phyloP scores from a whole-genome alignment of 1,140 invertebrate genomes.

The Drosophila micromelanica region DNA sequence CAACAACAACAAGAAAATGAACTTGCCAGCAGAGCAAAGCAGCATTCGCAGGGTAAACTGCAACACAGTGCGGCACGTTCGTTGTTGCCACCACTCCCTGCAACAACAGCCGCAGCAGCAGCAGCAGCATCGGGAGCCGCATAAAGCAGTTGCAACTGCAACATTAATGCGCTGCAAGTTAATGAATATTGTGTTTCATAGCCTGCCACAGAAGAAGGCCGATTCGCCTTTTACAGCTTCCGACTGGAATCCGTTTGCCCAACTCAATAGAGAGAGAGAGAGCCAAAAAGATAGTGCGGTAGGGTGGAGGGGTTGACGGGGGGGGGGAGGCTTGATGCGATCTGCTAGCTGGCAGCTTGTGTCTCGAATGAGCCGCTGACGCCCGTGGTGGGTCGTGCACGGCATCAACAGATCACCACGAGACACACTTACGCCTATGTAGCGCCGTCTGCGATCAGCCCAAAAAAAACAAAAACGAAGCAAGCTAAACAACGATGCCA shows the following conservation, averaged over 20 bases:
- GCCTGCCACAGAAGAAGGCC: slow-evolving; percentile 65
- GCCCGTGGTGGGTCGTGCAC: slow-evolving; percentile 65
- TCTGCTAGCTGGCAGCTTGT: slow-evolving; percentile 9
- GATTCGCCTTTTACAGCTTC: slow-evolving; percentile 73
- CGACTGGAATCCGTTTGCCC: slow-evolving; percentile 74
- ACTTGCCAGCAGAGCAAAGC: slow-evolving; percentile 46
- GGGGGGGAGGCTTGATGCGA: background rate
- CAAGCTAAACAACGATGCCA: background rate
- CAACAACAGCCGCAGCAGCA: background rate
- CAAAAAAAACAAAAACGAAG: slow-evolving; percentile 7
- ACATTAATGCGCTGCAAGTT: slow-evolving; percentile 77
- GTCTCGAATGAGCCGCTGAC: slow-evolving; percentile 15
- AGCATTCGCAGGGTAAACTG: slow-evolving; percentile 7
- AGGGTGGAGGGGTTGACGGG: too few relatives aligned
- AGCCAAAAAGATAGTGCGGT: background rate
- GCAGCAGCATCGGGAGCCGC: slow-evolving; percentile 30
- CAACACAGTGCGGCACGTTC: slow-evolving; percentile 23
- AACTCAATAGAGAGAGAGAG: slow-evolving; percentile 35
- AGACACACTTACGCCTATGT: slow-evolving; percentile 54
- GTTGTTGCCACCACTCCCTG: slow-evolving; percentile 22
- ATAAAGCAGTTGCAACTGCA: slow-evolving; percentile 53
- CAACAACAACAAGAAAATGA: slow-evolving; percentile 34
- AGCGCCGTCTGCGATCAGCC: slow-evolving; percentile 36
- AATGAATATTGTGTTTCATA: slow-evolving; percentile 83
- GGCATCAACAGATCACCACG: slow-evolving; percentile 66